Conservation (phyloP, 2,113 vertebrate species). For the Budorcas taxicolor region DNA sequence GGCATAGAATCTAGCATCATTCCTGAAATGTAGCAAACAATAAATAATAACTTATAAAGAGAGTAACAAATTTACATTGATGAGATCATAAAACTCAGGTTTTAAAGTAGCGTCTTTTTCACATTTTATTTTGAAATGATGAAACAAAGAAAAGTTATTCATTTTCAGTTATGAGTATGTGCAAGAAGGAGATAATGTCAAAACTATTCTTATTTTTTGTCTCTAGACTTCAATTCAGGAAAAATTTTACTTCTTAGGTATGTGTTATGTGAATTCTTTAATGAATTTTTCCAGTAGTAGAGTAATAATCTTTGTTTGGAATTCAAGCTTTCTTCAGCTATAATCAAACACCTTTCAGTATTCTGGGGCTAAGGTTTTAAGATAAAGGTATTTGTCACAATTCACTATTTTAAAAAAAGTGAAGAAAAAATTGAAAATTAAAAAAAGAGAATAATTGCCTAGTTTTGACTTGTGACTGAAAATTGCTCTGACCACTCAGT, state of each 20-base stretch:
- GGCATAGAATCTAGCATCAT: not conserved
- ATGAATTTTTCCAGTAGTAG: not conserved
- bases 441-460: not conserved
- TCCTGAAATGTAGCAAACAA: not conserved
- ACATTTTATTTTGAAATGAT: not conserved
- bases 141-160: not conserved
- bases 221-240: not conserved
- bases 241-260: not conserved
- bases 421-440: not conserved
- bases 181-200: not conserved
- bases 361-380: not conserved
- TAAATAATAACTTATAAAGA: not conserved
- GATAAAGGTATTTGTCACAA: not conserved
- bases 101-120: not conserved
- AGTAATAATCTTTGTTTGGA: not conserved
- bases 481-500: slow-evolving; percentile 63
- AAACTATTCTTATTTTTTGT: not conserved
- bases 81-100: not conserved
- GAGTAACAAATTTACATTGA: not conserved
- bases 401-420: not conserved
- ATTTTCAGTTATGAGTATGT: not conserved
- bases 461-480: slow-evolving; percentile 38
- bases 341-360: not conserved
- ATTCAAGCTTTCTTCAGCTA: not conserved
- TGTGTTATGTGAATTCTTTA: not conserved